These are phyloP conservation scores for Sinohyriopsis cumingii DNA, from an alignment of 2,888 invertebrate species.

Conservation along the genomic window DNA sequence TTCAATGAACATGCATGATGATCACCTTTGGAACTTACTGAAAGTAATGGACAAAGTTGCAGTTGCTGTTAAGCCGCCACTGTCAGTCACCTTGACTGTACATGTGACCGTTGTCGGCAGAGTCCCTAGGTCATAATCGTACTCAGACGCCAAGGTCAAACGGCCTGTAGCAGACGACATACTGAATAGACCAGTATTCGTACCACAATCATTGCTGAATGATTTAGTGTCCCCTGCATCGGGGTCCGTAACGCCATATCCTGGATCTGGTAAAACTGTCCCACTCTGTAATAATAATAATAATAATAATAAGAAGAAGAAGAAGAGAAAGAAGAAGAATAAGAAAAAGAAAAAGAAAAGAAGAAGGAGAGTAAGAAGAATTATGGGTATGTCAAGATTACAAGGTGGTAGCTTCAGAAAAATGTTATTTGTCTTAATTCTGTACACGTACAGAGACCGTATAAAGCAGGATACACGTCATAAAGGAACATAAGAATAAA, in stretches of 20 bases:
- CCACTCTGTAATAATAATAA: constrained; percentile 19
- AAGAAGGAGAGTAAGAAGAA: too few relatives aligned
- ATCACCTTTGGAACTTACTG: constrained; percentile 2
- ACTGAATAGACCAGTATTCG: constrained; percentile 17
- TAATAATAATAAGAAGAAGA: not conserved
- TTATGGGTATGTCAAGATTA: too few relatives aligned
- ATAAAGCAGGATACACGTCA: too few relatives aligned
- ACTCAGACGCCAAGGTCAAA: constrained; percentile 25
- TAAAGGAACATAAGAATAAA: too few relatives aligned
- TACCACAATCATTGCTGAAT: constrained; percentile 21
- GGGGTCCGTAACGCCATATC: constrained; percentile 30
- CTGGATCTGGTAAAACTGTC: constrained; percentile 25
- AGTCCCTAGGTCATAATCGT: constrained; percentile 26
- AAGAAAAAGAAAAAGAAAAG: too few relatives aligned
- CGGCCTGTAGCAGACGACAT: constrained; percentile 17
- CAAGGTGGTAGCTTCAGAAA: too few relatives aligned
- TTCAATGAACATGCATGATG: too few relatives aligned
- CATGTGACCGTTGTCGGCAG: constrained; percentile 18
- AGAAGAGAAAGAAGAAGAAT: too few relatives aligned
- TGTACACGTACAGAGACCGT: too few relatives aligned
- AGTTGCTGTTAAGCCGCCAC: constrained; percentile 21
- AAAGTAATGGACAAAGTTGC: constrained; percentile 26
- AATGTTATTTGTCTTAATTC: too few relatives aligned
- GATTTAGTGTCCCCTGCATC: constrained; percentile 30
- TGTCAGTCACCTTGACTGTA: constrained; percentile 26